These are phyloP conservation scores for Zapus hudsonius DNA, from an alignment of 2,113 vertebrate genomes.

Conservation along the genomic window DNA sequence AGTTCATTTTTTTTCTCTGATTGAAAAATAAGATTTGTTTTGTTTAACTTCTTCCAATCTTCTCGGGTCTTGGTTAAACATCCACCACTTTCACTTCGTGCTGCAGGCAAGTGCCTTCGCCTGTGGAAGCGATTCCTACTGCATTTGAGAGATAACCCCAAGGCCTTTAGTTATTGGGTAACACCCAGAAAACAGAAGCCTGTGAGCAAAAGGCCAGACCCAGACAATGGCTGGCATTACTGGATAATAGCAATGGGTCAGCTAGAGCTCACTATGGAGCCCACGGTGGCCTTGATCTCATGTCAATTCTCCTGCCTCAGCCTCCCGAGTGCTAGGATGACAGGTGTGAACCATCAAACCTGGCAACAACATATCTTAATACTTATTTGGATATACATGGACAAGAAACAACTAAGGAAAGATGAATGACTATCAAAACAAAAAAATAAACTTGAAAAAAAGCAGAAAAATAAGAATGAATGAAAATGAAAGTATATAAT, in stretches of 20 bases:
- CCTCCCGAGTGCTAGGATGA: not conserved
- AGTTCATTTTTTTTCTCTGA: not conserved
- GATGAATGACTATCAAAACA: too few species aligned
- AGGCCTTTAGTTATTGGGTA: not conserved
- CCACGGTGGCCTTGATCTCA: not conserved
- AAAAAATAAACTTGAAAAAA: not conserved
- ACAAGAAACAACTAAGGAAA: not conserved
- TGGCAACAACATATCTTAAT: not conserved
- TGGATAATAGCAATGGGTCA: too few species aligned
- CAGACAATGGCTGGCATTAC: too few species aligned
- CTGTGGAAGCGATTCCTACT: rapidly evolving
- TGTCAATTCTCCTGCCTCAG: not conserved
- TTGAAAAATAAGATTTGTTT: not conserved
- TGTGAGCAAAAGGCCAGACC: not conserved
- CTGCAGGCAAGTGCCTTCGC: not conserved
- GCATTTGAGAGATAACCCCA: too few species aligned
- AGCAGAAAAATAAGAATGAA: not conserved
- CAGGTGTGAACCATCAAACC: too few species aligned
- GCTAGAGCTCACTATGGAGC: not conserved
- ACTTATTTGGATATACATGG: too few species aligned
- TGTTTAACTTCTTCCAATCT: not conserved
- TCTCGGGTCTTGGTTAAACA: not conserved
- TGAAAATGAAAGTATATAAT: too few species aligned
- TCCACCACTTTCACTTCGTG: not conserved
- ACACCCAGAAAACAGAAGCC: not conserved